These are phyloP conservation scores for Panthera tigris DNA, from an alignment of 2,113 vertebrate species.

Conservation along the genomic window DNA sequence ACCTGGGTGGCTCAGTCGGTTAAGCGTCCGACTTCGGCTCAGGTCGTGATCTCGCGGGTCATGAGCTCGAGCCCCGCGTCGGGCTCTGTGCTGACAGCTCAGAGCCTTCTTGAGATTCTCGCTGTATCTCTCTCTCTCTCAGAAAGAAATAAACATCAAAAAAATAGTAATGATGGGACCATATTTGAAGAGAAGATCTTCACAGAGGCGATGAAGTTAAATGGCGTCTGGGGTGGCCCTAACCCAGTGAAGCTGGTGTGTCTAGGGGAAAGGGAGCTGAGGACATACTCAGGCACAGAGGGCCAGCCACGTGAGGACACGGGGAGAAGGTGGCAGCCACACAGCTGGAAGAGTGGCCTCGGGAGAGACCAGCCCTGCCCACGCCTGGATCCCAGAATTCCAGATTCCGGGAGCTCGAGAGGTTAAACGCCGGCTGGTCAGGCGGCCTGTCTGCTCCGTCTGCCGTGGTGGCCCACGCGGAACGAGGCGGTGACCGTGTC, in stretches of 20 bases:
- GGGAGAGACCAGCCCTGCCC: neutral
- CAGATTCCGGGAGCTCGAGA: neutral
- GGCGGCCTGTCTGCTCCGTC: fast-evolving
- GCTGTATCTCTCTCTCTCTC: too few relatives aligned
- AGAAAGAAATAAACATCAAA: too few relatives aligned
- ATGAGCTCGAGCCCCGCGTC: too few relatives aligned
- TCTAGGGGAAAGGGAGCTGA: fast-evolving
- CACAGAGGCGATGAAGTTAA: fast-evolving
- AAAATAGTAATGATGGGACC: too few relatives aligned
- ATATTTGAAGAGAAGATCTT: too few relatives aligned
- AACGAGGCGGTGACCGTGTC: fast-evolving
- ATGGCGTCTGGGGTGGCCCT: fast-evolving
- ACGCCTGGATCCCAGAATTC: fast-evolving
- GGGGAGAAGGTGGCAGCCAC: neutral
- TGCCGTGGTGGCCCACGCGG: fast-evolving
- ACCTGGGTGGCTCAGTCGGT: too few relatives aligned
- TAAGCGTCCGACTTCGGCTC: too few relatives aligned
- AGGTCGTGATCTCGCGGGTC: too few relatives aligned
- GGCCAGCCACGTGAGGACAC: fast-evolving
- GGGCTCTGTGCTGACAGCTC: too few relatives aligned
- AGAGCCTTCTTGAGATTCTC: too few relatives aligned
- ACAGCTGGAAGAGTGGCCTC: fast-evolving
- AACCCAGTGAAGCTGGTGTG: fast-evolving
- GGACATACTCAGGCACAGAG: too few relatives aligned
- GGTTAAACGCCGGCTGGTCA: fast-evolving